These are phyloP conservation scores for Alca torda DNA, from an alignment of 2,797 vertebrate genomes.

Conservation along the genomic window DNA sequence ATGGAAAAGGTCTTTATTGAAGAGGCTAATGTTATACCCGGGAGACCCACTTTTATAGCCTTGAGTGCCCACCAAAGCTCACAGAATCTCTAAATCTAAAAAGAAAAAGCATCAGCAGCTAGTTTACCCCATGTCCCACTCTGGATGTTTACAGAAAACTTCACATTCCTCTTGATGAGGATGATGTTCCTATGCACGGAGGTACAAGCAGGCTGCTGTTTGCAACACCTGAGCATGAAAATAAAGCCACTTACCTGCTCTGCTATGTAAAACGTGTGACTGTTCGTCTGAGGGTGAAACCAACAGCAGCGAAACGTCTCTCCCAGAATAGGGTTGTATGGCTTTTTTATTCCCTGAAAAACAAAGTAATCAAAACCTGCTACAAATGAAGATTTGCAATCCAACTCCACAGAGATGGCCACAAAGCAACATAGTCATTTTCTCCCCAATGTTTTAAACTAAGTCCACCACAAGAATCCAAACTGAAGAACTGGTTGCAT, in stretches of 20 bases:
- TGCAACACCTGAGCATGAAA: not conserved
- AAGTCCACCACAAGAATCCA: not conserved
- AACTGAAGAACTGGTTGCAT: not conserved
- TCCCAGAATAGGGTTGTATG: conserved; percentile 95
- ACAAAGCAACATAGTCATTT: not conserved
- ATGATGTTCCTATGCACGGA: not conserved
- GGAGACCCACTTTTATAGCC: not conserved
- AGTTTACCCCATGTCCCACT: not conserved
- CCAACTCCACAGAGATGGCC: not conserved
- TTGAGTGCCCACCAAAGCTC: not conserved
- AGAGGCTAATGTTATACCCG: not conserved
- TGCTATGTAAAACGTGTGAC: conserved; percentile 95
- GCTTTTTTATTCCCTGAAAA: conserved; percentile 94
- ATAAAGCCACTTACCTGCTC: conserved; percentile 84
- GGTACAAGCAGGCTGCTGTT: not conserved
- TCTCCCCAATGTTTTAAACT: not conserved
- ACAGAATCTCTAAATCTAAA: not conserved
- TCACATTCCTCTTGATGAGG: not conserved
- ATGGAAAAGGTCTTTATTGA: not conserved
- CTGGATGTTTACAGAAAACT: not conserved
- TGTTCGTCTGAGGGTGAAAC: conserved; percentile 91
- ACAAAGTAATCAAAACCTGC: not conserved
- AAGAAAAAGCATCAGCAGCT: not conserved
- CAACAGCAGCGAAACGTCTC: conserved; percentile 97
- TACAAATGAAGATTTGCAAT: not conserved